phyloP scores from a whole-genome alignment of 2,888 invertebrate species.

The Erebia ligea region DNA sequence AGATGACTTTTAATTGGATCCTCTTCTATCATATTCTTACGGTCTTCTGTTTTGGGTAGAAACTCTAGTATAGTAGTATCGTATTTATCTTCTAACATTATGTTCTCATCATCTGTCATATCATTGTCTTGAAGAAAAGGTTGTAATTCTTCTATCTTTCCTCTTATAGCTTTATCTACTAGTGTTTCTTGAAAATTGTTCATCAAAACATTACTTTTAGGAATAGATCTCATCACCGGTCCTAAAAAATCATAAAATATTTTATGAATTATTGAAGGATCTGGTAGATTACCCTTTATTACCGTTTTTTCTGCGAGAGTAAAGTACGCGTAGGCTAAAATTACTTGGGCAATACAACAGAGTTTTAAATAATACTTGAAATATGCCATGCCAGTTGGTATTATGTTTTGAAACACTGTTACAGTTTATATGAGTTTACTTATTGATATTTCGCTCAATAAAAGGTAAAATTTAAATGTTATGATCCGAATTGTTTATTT shows the following conservation, averaged over 20 bases:
- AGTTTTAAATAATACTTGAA: not conserved
- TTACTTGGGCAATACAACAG: conserved; percentile 1
- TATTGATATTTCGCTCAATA: not conserved
- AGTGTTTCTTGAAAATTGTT: conserved; percentile 34
- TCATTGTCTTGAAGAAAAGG: conserved; percentile 55
- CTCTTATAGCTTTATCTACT: conserved; percentile 49
- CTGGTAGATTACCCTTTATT: conserved; percentile 39
- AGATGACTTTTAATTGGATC: conserved; percentile 47
- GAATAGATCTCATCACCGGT: conserved; percentile 46
- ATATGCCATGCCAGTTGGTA: conserved; percentile 10
- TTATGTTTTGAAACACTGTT: not conserved
- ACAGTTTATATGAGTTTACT: not conserved
- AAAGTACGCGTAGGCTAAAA: not conserved
- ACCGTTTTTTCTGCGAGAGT: not conserved
- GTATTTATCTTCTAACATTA: conserved; percentile 48
- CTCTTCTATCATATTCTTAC: conserved; percentile 25
- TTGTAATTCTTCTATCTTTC: conserved; percentile 53
- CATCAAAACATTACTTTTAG: conserved; percentile 13
- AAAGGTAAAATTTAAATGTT: not conserved
- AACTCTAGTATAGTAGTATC: conserved; percentile 64
- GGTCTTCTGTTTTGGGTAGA: conserved; percentile 41
- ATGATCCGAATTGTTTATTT: not conserved
- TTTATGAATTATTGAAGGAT: conserved; percentile 42
- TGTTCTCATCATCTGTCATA: conserved; percentile 39
- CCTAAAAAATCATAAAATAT: conserved; percentile 51